phyloP scores from a whole-genome alignment of 2,797 vertebrate genomes.

The Thaleichthys pacificus region DNA sequence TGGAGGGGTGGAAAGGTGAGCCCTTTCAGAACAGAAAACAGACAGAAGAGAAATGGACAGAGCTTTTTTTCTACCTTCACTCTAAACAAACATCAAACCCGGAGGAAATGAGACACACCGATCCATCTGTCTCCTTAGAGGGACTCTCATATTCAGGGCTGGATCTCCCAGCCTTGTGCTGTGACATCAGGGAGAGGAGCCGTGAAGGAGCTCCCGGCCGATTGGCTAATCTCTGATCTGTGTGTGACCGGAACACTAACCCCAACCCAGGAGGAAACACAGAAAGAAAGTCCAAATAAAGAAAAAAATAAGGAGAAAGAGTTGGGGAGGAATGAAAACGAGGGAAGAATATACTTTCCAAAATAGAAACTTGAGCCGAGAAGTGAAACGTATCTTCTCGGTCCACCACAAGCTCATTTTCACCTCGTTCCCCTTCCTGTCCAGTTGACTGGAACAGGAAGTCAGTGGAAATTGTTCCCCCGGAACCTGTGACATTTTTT shows the following conservation, averaged over 20 bases:
- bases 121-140: slow-evolving; percentile 40
- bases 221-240: slow-evolving; percentile 49
- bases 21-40: background rate
- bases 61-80: slow-evolving; percentile 54
- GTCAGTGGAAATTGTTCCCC: slow-evolving; percentile 52
- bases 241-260: slow-evolving; percentile 54
- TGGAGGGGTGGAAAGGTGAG: slow-evolving; percentile 47
- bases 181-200: slow-evolving; percentile 58
- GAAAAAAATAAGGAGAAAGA: background rate
- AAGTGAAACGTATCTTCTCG: slow-evolving; percentile 48
- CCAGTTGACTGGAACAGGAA: slow-evolving; percentile 28
- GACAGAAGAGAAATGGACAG: slow-evolving; percentile 9
- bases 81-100: slow-evolving; percentile 52
- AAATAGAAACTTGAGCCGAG: slow-evolving; percentile 37
- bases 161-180: slow-evolving; percentile 43
- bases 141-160: slow-evolving; percentile 58
- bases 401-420: slow-evolving; percentile 43
- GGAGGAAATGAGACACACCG: slow-evolving; percentile 27
- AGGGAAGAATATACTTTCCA: slow-evolving; percentile 25
- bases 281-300: background rate
- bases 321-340: background rate
- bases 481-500: slow-evolving; percentile 65
- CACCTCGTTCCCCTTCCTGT: slow-evolving; percentile 8
- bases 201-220: slow-evolving; percentile 60
- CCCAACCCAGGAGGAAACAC: slow-evolving; percentile 17